Base-by-base conservation (phyloP, 2,797 vertebrate species). In the Meriones psammophilus region DNA sequence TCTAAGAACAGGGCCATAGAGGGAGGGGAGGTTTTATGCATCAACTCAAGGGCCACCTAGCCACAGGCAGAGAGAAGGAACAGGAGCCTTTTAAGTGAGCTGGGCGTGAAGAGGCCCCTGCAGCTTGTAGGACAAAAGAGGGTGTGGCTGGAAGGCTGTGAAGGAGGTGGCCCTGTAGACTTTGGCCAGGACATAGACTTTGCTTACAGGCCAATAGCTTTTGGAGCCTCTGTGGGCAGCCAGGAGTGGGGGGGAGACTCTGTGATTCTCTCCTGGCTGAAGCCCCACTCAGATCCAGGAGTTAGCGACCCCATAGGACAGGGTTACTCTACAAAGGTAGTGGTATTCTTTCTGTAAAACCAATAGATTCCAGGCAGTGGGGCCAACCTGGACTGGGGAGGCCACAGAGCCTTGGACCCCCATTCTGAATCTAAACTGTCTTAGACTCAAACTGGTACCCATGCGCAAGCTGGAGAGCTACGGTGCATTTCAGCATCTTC, bases 281-380 rank as follows among this genome's bases (percentile, higher is more conserved):
- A 24, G 36, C 50, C 5, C 62, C 26, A 56, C n/a, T 89, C 12
- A 46, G 94, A 30, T 76, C 88, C 0, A 2, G 71, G 71, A 88
- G 80, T 91, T 10, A 0, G 8, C 14, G 18, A 28, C n/a, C n/a
- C 3, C 42, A 42, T 74, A 42, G 68, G n/a, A 36, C 86, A 58
- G 62, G 71, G 56, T 80, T 64, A 24, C 39, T 56, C 74, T 42
- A 18, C 42, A n/a, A 46, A 88, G 83, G 69, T 78, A 58, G 69
- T 9, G 74, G 78, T 91, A 46, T 69, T 66, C 88, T 71, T 92
- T 91, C 92, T 92, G 95, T 86, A 96, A 95, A 93, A 80, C 36
- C 79, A 78, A 60, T 50, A 13, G 39, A 24, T 50, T 56, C 74
- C 87, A 88, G 81, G 66, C 66, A 13, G 6, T 13, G 1, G 46